Base-by-base conservation (phyloP, 2,113 vertebrate species). In the Oncorhynchus keta region DNA sequence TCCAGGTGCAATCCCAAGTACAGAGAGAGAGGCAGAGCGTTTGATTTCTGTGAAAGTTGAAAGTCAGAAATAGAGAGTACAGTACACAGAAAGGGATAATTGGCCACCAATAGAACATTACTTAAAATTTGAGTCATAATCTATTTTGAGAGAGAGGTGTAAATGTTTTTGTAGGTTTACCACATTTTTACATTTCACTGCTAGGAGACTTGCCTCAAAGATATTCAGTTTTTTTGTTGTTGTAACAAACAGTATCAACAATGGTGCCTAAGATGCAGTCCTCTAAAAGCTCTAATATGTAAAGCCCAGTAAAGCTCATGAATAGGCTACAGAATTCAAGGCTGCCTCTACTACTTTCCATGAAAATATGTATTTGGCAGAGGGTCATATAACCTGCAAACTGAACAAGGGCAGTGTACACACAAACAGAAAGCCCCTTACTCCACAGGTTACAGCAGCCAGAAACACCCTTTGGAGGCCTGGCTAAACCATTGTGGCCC, bases 1-100 rank as follows among this genome's bases (percentile, higher is more conserved):
- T 0, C 18, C 89, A 91, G 91, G 91, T 92, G 76, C 81, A 78
- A 76, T 82, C 79, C 84, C 26, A 30, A 68, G 67, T 35, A 62
- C 28, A 32, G 64, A 67, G 26, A 67, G 26, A n/a, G 59, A 16
- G 59, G 7, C 39, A 45, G 55, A 4, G 55, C 55, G 55, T 57
- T 18, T 57, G 20, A 14, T 20, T 20, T 57, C 20, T 5, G 55
- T 45, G 8, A 39, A 39, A 11, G 39, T 45, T 2, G 2, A 45
- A 45, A 45, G 39, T 45, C 9, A 45, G 39, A 45, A 45, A 45
- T 45, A 9, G 55, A 57, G 5, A 4, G 13, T 57, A 14, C 55
- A 20, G 18, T 16, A 20, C 55, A 57, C 55, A 18, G 55, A 4
- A 7, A 57, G 20, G 16, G 55, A 57, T 7, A 20, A 57, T 57